Evolutionary conservation across 2,113 vertebrate species (phyloP), one percentile per base, ranked within the genome.

Genomic region (Notechis scutatus): DNA sequence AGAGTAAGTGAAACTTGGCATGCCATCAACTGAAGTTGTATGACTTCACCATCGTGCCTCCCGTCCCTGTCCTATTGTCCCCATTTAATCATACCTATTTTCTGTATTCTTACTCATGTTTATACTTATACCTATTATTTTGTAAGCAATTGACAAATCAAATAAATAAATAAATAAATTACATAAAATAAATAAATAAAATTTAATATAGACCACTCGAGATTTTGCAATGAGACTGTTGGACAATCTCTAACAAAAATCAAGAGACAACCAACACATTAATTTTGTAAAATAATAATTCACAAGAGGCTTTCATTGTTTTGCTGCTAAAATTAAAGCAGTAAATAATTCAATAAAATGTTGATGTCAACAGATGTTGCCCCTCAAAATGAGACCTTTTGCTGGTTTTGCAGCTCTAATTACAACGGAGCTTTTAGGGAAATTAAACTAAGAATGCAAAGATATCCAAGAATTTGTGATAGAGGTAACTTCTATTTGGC

Each of bases 331-430:
- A 98, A 98, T 98, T 97, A 98, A 98, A 96, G 96, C 95, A 96
- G 97, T 97, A 98, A 98, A 97, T 98, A 97, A 97, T 98, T 98
- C 97, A 98, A 97, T 96, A 96, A 97, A 97, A 97, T 97, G 97
- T 97, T 96, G 96, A 97, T 98, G 97, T 98, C 98, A 98, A 98
- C 97, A 98, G 97, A 97, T 98, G 98, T 98, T 98, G 96, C 97
- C 97, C 97, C 98, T 98, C 97, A 98, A 96, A 98, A 98, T 95
- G 95, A 97, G 97, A 97, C 97, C 97, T 98, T 98, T 97, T 97
- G 94, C 97, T 98, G 96, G 95, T 98, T 98, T 97, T 96, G 97
- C 97, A 98, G 98, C 98, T 98, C 96, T 97, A 98, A 98, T 98
- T 98, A 98, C 97, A 98, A 96, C 57, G 93, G 93, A 96, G 90